These are phyloP conservation scores for Scrobipalpa costella DNA, from an alignment of 2,888 invertebrate genomes.

Conservation along the genomic window DNA sequence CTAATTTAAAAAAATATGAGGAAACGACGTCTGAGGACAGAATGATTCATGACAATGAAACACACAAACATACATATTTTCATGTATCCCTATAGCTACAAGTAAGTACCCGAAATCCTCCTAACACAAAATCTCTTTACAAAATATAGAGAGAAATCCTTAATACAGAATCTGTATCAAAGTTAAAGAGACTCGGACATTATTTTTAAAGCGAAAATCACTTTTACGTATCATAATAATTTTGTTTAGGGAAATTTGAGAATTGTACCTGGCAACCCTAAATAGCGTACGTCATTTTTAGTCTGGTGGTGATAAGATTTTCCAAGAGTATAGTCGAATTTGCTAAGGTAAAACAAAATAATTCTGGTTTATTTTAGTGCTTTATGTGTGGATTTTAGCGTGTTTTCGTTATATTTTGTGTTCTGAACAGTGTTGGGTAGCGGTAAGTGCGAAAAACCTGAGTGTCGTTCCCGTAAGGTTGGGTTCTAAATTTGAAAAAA, in stretches of 20 bases:
- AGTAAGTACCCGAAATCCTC: too few relatives aligned
- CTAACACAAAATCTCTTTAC: too few relatives aligned
- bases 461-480: neutral
- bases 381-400: slow-evolving; percentile 12
- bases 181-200: too few relatives aligned
- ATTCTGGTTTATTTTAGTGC: slow-evolving; percentile 20
- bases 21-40: too few relatives aligned
- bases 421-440: neutral
- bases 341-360: slow-evolving; percentile 43
- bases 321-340: slow-evolving; percentile 38
- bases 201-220: neutral
- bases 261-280: neutral
- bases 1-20: too few relatives aligned
- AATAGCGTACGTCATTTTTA: slow-evolving; percentile 36
- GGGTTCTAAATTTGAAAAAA: slow-evolving; percentile 23
- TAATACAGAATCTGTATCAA: too few relatives aligned
- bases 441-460: slow-evolving; percentile 29
- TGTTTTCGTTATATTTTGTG: slow-evolving; percentile 28
- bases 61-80: too few relatives aligned
- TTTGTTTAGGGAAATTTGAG: neutral
- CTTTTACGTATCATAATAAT: neutral
- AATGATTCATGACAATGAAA: too few relatives aligned
- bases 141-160: too few relatives aligned
- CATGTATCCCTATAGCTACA: too few relatives aligned
- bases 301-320: slow-evolving; percentile 45